These are phyloP conservation scores for Aleiodes leptofemur DNA, from an alignment of 2,888 invertebrate species.

Conservation along the genomic window DNA sequence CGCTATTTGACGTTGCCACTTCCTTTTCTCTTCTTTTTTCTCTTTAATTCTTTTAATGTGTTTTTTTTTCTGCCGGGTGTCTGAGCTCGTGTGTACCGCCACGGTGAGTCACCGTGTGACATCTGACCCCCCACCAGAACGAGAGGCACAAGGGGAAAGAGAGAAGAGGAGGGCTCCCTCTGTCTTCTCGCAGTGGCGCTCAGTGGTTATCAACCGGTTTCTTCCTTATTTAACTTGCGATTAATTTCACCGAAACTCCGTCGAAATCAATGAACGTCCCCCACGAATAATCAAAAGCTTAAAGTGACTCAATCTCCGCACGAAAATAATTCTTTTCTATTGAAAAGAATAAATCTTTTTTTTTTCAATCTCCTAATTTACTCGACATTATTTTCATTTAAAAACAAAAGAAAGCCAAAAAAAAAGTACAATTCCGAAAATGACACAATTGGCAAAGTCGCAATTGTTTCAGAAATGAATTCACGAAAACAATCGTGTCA, in stretches of 20 bases:
- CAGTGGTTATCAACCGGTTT: constrained; percentile 63
- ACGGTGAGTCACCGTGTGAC: constrained; percentile 68
- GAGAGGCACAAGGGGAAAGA: constrained; percentile 47
- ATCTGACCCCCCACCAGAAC: constrained; percentile 68
- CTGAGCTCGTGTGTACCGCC: constrained; percentile 44
- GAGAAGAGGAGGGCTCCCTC: constrained; percentile 26
- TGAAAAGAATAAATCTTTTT: no score
- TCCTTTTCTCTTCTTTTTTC: not conserved
- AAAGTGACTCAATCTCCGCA: no score
- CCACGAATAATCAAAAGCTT: no score
- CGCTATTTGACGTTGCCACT: constrained; percentile 36
- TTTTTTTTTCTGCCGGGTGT: constrained; percentile 7
- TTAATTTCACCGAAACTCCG: not conserved
- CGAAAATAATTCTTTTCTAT: no score
- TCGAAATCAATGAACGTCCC: not conserved
- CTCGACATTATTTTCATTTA: no score
- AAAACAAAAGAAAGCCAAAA: no score
- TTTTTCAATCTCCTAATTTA: no score
- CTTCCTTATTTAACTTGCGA: not conserved
- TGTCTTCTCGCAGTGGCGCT: constrained; percentile 54
- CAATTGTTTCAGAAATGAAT: no score
- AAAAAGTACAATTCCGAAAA: no score
- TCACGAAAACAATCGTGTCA: no score
- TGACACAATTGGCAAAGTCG: no score
- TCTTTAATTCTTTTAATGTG: constrained; percentile 6